Conservation (phyloP, 2,113 vertebrate species). For the Butorides virescens region DNA sequence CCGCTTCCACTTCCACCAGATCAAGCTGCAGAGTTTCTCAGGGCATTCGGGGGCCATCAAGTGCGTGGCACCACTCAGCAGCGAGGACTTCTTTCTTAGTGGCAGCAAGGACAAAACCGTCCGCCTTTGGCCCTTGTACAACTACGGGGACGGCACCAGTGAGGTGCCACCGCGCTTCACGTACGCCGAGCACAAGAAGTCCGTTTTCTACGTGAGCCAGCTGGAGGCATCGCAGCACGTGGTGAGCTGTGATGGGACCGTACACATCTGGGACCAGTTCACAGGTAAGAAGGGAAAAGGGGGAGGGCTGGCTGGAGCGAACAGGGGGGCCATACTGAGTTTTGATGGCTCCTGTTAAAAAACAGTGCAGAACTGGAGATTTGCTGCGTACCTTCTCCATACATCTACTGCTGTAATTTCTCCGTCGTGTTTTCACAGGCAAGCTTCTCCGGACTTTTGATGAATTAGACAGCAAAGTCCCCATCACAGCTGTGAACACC, state of each 20-base stretch:
- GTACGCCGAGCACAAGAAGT: conserved; percentile 89
- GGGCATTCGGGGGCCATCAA: conserved; percentile 91
- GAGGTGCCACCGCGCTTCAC: conserved; percentile 84
- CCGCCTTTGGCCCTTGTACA: conserved; percentile 94
- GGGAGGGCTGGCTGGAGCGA: background rate
- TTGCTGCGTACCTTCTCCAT: fast-evolving
- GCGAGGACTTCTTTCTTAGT: conserved; percentile 95
- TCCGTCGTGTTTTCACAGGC: conserved; percentile 66
- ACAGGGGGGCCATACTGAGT: background rate
- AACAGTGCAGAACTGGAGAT: background rate
- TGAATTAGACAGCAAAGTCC: conserved; percentile 87
- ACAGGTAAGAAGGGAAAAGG: conserved; percentile 78
- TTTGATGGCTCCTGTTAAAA: background rate
- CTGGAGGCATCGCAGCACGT: conserved; percentile 88
- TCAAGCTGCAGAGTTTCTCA: conserved; percentile 92
- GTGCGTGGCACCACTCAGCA: conserved; percentile 85
- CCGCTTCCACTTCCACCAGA: conserved; percentile 97
- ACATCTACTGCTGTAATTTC: background rate
- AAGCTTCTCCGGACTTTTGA: conserved; percentile 90
- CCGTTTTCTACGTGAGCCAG: conserved; percentile 90
- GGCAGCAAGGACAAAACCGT: conserved; percentile 97
- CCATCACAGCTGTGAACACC: conserved; percentile 90
- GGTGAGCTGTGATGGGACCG: conserved; percentile 95
- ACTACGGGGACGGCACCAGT: conserved; percentile 88
- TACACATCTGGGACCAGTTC: conserved; percentile 96